Evolutionary conservation across 2,797 vertebrate species (phyloP), one percentile per base, ranked within the genome.

Genomic region (Synanceia verrucosa): DNA sequence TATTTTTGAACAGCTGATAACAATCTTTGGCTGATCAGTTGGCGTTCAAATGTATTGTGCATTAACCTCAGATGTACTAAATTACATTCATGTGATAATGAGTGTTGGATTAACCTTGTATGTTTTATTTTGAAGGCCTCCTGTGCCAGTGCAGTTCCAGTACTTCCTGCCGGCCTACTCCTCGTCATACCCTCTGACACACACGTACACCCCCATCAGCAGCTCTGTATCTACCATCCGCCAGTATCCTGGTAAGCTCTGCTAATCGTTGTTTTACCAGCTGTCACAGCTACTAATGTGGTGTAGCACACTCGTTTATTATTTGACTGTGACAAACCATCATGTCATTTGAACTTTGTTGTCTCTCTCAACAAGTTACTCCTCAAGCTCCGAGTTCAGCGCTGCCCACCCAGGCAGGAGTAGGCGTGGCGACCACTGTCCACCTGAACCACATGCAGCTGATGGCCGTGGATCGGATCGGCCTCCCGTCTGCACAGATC

Each of bases 381-480:
- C 97, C 97, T 88, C 97, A 98, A 91, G 96, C 97, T 0, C 96
- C 97, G 19, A 99, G 95, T 87, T 97, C 97, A 0, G 95, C 96
- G 3, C 93, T 99, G 85, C 96, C 97, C 1, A 94, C 95, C 24
- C 97, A 97, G 70, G 93, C 96, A 0, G 96, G 96, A 0, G 97
- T 98, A 0, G 97, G 97, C 0, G 96, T 99, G 79, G 97, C 97
- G 16, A 97, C 97, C 57, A 97, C 98, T 0, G 97, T 99, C 65
- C 98, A 98, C 87, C 94, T 99, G 16, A 99, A 99, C 86, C 97
- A 95, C 87, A 99, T 99, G 97, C 97, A 99, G 91, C 90, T 99
- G 85, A 99, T 99, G 97, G 94, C 97, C 0, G 97, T 99, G 4
- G 98, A 99, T 83, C 97, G 98, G 67, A 96, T 98, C 29, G 96